Percentiles rank a stretch among this genome's conserved stretches.
Evolutionary conservation across 2,113 vertebrate genomes (phyloP).

Genomic region (Hippocampus barbouri): DNA sequence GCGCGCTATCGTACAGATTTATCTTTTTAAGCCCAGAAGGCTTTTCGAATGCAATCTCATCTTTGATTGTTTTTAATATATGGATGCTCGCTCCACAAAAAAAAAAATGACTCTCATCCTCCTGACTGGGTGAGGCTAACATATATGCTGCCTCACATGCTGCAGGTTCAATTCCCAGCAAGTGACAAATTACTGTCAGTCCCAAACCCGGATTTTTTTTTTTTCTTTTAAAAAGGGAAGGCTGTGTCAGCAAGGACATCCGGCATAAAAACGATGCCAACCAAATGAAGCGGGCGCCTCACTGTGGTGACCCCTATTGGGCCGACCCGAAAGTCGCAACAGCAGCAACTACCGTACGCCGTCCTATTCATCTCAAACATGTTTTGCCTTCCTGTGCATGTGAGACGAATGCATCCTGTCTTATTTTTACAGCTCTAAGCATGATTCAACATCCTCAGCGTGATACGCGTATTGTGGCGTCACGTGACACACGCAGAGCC

Average conservation of each 20-base stretch:
- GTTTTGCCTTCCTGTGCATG: constrained; percentile 41
- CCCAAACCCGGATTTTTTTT: no score
- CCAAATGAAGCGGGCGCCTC: no score
- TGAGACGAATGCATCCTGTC: constrained; percentile 3
- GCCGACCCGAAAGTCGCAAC: background rate
- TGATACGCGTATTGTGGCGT: background rate
- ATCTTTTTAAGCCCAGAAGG: background rate
- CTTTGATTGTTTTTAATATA: background rate
- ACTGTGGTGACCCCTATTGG: no score
- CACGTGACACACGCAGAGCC: background rate
- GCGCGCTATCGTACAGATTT: background rate
- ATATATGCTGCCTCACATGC: no score
- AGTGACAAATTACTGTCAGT: no score
- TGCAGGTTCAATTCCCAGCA: no score
- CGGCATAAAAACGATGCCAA: no score
- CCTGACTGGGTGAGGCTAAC: background rate
- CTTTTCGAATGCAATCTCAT: background rate
- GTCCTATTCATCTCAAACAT: background rate
- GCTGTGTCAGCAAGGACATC: background rate
- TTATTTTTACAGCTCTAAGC: background rate
- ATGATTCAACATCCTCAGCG: background rate
- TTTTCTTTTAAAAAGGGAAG: background rate
- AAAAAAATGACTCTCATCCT: no score
- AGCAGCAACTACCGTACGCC: background rate
- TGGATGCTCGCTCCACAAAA: background rate